Evolutionary conservation across 2,888 invertebrate species (phyloP).

Genomic region (Metellina segmentata): DNA sequence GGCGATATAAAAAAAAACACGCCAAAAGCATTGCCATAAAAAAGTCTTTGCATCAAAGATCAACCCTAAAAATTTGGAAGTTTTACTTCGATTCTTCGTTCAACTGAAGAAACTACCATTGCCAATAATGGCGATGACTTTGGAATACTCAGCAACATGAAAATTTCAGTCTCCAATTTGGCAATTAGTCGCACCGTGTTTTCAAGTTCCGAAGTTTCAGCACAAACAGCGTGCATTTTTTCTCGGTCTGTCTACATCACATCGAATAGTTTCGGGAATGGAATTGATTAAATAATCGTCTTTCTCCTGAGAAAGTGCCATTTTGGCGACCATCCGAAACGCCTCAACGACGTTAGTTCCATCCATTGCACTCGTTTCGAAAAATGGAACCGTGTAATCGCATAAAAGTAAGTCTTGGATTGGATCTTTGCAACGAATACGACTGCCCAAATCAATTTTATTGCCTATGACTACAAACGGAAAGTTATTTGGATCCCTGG

Average conservation of each 20-base stretch:
- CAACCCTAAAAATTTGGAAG: no score
- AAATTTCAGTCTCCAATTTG: no score
- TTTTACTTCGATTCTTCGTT: no score
- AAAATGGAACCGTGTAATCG: slow-evolving; percentile 56
- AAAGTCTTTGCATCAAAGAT: no score
- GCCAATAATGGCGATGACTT: no score
- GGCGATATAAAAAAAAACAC: no score
- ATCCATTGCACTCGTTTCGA: slow-evolving; percentile 59
- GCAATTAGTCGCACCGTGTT: no score
- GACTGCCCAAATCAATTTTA: slow-evolving; percentile 55
- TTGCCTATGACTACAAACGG: slow-evolving; percentile 66
- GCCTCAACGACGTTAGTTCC: slow-evolving; percentile 57
- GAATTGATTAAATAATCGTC: slow-evolving; percentile 47
- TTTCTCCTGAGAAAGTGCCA: slow-evolving; percentile 50
- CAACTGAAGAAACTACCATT: no score
- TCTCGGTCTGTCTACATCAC: neutral
- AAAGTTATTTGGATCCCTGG: slow-evolving; percentile 59
- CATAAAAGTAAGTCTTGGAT: slow-evolving; percentile 43
- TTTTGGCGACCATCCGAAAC: slow-evolving; percentile 45
- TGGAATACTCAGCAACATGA: no score
- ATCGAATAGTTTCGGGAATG: slow-evolving; percentile 32
- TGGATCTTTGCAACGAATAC: neutral
- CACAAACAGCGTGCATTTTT: slow-evolving; percentile 23
- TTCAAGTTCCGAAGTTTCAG: neutral
- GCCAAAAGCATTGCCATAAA: no score